Base-by-base conservation (phyloP, 2,888 invertebrate genomes). In the Ennomos fuscantarius region DNA sequence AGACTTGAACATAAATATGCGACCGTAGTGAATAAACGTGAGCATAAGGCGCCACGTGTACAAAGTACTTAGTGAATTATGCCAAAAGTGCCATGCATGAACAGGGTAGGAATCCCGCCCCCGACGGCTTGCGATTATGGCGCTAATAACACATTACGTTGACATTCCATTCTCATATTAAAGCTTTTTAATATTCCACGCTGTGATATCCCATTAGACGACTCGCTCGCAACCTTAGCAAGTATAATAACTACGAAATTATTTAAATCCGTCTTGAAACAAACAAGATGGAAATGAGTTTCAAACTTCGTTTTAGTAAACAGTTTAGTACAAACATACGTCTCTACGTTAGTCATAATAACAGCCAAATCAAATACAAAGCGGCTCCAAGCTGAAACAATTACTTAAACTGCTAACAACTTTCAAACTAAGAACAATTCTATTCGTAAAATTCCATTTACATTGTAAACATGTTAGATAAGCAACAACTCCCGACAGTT, bases 391-490 rank as follows among this genome's bases (percentile, higher is more conserved):
- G 47, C 57, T 63, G 31, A 55, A 72, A 72, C 74, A 74, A 74
- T 74, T 72, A 68, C 69, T 39, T 49, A 59, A 68, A 72, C 68
- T 60, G 63, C 57, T 63, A 55, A 63, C 62, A 55, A 61, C 63
- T 60, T 62, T 50, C 39, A 35, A 63, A 63, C 57, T 62, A 32
- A 56, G 62, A 67, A 66, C 58, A 63, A 62, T 66, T 59, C 62
- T 55, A 64, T 74, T 70, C 62, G 63, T 72, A 70, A 76, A 79
- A 78, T 75, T 78, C 69, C 68, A 76, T 78, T 79, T 74, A 73
- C 72, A 70, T 66, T 70, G 65, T 73, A 74, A 73, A 70, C 69
- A 66, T 72, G 74, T 76, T 68, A 74, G 72, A 78, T 74, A 75
- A 75, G 73, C 70, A 70, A 68, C 70, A 80, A 78, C 68, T 71